Conservation (phyloP, 2,888 invertebrate genomes). For the Congeria kusceri region DNA sequence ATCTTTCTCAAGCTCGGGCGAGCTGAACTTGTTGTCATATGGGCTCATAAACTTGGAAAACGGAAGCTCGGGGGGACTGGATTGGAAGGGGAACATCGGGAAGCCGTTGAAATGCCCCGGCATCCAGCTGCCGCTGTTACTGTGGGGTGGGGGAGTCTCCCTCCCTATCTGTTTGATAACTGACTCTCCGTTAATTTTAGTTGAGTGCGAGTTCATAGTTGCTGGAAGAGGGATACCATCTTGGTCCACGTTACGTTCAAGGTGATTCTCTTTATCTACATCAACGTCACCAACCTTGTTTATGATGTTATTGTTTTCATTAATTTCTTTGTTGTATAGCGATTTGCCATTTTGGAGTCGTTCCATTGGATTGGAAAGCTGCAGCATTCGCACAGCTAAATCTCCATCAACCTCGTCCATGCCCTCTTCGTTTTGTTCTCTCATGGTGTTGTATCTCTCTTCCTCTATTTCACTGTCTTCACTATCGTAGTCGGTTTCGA, state of each 20-base stretch:
- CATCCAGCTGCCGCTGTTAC: slow-evolving; percentile 70
- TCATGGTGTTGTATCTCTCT: slow-evolving; percentile 39
- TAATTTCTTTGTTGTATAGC: slow-evolving; percentile 23
- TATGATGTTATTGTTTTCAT: slow-evolving; percentile 60
- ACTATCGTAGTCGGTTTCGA: slow-evolving; percentile 73
- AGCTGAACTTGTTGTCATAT: slow-evolving; percentile 75
- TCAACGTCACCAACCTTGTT: slow-evolving; percentile 46
- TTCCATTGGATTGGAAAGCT: slow-evolving; percentile 45
- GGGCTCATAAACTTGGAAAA: slow-evolving; percentile 77
- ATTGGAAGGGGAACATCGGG: slow-evolving; percentile 77
- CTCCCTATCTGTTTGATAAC: slow-evolving; percentile 45
- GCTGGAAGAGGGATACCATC: slow-evolving; percentile 54
- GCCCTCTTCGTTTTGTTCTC: slow-evolving; percentile 25
- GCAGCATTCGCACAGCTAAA: slow-evolving; percentile 43
- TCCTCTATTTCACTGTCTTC: slow-evolving; percentile 72
- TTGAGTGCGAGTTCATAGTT: slow-evolving; percentile 49
- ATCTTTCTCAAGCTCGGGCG: slow-evolving; percentile 77
- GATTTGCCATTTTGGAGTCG: slow-evolving; percentile 18
- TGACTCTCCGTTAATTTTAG: slow-evolving; percentile 39
- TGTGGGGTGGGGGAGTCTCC: slow-evolving; percentile 65
- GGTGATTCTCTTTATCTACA: slow-evolving; percentile 35
- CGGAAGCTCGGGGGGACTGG: slow-evolving; percentile 75
- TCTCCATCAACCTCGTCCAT: slow-evolving; percentile 74
- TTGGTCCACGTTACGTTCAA: slow-evolving; percentile 20
- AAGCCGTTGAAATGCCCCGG: slow-evolving; percentile 73